Conservation (phyloP, 2,797 vertebrate genomes). For the Eulemur mongoz region DNA sequence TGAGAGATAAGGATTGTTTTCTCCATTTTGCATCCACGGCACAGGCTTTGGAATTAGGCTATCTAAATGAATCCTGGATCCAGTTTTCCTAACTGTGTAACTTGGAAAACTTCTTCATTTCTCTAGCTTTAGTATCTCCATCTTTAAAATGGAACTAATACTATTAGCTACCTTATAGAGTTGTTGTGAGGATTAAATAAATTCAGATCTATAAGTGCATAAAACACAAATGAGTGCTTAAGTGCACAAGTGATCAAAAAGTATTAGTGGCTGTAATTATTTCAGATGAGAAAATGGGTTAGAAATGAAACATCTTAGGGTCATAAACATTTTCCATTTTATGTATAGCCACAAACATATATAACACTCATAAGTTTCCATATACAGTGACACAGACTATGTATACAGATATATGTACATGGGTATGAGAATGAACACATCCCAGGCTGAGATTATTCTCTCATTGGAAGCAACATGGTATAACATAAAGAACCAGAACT, state of each 20-base stretch:
- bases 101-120: conserved; percentile 11
- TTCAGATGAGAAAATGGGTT: conserved; percentile 27
- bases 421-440: neutral
- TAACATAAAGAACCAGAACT: conserved; percentile 20
- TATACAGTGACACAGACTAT: neutral
- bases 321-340: neutral
- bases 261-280: neutral
- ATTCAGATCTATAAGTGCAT: neutral
- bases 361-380: neutral
- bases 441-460: neutral
- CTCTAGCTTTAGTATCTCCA: neutral
- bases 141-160: conserved; percentile 30
- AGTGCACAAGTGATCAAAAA: neutral
- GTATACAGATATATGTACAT: neutral
- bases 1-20: neutral
- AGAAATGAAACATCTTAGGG: conserved; percentile 8
- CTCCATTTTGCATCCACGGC: neutral
- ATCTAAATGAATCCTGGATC: neutral
- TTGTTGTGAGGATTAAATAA: conserved; percentile 20
- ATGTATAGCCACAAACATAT: neutral
- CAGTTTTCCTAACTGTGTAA: neutral
- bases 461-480: neutral
- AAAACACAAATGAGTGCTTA: neutral
- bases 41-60: conserved; percentile 10
- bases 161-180: conserved; percentile 2